Percentiles rank a stretch among this genome's conserved stretches.
phyloP scores from a whole-genome alignment of 1,140 invertebrate species.

The Pseudomyrmex gracilis region DNA sequence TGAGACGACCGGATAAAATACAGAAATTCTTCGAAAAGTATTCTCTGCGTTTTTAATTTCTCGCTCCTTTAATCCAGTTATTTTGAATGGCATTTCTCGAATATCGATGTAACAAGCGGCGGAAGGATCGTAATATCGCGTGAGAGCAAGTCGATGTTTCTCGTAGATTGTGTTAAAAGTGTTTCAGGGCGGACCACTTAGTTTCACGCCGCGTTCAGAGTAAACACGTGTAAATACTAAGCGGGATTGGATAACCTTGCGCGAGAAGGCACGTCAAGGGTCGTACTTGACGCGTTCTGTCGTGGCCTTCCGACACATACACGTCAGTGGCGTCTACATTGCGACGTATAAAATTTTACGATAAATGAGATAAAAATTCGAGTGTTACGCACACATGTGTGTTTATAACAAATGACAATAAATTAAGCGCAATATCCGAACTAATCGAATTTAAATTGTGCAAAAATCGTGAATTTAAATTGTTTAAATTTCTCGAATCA shows the following conservation, averaged over 20 bases:
- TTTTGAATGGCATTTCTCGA: too few species aligned
- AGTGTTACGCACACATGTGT: too few species aligned
- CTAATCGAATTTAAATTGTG: too few species aligned
- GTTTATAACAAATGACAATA: neutral
- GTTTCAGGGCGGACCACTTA: slow-evolving; percentile 34
- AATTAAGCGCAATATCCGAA: neutral
- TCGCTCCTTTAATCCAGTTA: too few species aligned
- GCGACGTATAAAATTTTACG: neutral
- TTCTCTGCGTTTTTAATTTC: too few species aligned
- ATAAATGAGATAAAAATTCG: neutral
- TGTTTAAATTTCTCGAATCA: neutral
- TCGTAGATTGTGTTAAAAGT: slow-evolving; percentile 43
- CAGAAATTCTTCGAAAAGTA: too few species aligned
- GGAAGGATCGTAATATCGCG: neutral
- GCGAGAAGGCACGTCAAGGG: slow-evolving; percentile 54
- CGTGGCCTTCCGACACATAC: slow-evolving; percentile 39
- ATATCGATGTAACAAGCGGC: too few species aligned
- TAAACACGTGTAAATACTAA: slow-evolving; percentile 63
- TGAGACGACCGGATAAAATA: too few species aligned
- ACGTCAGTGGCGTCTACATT: slow-evolving; percentile 4
- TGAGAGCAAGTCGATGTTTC: slow-evolving; percentile 33
- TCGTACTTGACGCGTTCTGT: slow-evolving; percentile 53
- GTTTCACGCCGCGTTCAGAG: slow-evolving; percentile 48
- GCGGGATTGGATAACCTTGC: slow-evolving; percentile 61
- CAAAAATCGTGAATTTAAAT: too few species aligned